These are phyloP conservation scores for Eremophila alpestris DNA, from an alignment of 2,797 vertebrate species.

Conservation along the genomic window DNA sequence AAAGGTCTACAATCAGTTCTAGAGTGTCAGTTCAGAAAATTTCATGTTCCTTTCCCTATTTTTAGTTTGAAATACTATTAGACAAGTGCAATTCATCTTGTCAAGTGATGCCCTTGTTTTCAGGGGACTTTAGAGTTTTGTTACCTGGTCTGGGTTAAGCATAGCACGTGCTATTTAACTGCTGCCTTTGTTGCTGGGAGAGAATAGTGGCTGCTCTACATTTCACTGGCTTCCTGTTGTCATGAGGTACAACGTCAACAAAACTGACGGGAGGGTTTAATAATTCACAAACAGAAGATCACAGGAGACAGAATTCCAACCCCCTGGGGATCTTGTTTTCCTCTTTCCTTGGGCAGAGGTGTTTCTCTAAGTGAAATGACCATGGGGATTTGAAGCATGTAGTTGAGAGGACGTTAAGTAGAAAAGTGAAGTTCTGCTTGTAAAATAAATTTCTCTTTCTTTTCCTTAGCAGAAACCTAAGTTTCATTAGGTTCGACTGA, in stretches of 20 bases:
- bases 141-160: not conserved
- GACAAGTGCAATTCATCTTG: not conserved
- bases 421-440: not conserved
- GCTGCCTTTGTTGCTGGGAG: not conserved
- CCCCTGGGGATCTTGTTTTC: not conserved
- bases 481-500: not conserved
- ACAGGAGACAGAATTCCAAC: not conserved
- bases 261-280: not conserved
- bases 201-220: not conserved
- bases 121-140: not conserved
- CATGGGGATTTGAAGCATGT: not conserved
- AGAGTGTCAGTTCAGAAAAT: not conserved
- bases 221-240: not conserved
- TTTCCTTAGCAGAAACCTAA: not conserved
- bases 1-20: not conserved
- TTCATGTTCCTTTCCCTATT: not conserved
- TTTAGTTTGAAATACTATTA: not conserved
- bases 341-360: not conserved
- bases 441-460: not conserved
- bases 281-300: not conserved
- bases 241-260: fast-evolving
- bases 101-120: not conserved
- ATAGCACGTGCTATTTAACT: not conserved
- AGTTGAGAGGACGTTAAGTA: not conserved
- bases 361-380: not conserved